Conservation (phyloP, 2,888 invertebrate genomes). For the Oeneis ivallda region DNA sequence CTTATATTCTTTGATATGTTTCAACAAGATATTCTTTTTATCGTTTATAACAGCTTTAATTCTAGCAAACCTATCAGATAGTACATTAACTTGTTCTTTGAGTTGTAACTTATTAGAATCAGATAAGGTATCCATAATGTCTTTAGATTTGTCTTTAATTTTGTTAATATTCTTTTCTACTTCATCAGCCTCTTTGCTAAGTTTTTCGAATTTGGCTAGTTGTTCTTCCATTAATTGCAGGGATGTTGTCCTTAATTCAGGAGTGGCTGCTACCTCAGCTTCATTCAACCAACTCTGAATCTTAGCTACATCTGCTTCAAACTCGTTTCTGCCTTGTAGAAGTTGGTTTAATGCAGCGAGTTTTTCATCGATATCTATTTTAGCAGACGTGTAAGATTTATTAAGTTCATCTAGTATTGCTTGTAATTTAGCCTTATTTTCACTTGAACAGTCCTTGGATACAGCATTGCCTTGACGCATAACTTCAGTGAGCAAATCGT, state of each 20-base stretch:
- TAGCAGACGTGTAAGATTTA: conserved; percentile 86
- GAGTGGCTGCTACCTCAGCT: conserved; percentile 92
- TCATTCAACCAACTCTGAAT: conserved; percentile 95
- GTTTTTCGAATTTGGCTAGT: conserved; percentile 90
- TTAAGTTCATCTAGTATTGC: conserved; percentile 85
- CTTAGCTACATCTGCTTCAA: conserved; percentile 90
- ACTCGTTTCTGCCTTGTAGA: conserved; percentile 88
- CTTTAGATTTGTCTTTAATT: conserved; percentile 89
- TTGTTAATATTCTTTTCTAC: conserved; percentile 87
- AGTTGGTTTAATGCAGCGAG: conserved; percentile 87
- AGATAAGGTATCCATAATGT: conserved; percentile 89
- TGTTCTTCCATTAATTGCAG: conserved; percentile 93
- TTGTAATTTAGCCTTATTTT: conserved; percentile 85
- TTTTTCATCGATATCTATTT: conserved; percentile 87
- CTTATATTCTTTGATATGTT: conserved; percentile 90
- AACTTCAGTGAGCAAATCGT: conserved; percentile 87
- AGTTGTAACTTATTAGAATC: conserved; percentile 93
- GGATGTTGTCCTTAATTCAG: conserved; percentile 90
- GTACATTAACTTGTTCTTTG: conserved; percentile 88
- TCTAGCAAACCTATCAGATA: conserved; percentile 89
- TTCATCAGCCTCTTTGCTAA: conserved; percentile 87
- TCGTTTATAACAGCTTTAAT: conserved; percentile 89
- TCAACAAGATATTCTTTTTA: conserved; percentile 86
- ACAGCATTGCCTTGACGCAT: conserved; percentile 88
- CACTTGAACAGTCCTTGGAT: conserved; percentile 91